Conservation (phyloP, 2,797 vertebrate genomes). For the Hipposideros larvatus region DNA sequence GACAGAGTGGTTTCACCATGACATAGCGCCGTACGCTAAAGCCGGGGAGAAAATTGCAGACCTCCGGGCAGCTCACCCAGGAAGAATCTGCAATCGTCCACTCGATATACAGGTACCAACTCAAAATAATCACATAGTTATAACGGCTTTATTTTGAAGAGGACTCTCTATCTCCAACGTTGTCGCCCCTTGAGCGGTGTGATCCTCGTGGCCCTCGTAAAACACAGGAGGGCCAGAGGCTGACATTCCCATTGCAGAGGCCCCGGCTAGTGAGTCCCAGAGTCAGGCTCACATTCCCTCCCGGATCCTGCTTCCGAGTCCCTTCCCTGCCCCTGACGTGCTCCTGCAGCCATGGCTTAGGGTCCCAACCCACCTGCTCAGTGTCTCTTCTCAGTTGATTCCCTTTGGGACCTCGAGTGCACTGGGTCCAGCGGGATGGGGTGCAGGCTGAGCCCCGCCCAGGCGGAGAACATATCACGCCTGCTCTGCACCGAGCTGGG, state of each 20-base stretch:
- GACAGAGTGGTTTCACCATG: constrained; percentile 96
- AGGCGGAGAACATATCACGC: too few relatives aligned
- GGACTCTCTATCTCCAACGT: too few relatives aligned
- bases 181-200: rapidly evolving
- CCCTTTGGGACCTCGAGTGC: neutral
- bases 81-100: constrained; percentile 93
- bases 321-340: neutral
- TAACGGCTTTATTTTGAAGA: neutral
- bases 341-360: neutral
- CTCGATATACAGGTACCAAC: constrained; percentile 94
- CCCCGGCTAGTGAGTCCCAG: neutral
- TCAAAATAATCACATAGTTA: rapidly evolving
- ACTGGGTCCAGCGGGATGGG: neutral
- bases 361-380: rapidly evolving
- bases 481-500: neutral
- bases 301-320: too few relatives aligned
- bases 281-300: neutral
- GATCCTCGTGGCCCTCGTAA: neutral
- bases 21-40: constrained; percentile 91
- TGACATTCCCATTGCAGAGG: rapidly evolving
- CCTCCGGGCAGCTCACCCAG: constrained; percentile 91
- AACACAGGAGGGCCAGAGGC: neutral
- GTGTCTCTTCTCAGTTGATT: neutral
- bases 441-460: neutral
- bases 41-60: constrained; percentile 96